Percentiles rank a stretch among this genome's conserved stretches.
phyloP scores from a whole-genome alignment of 1,140 invertebrate genomes.

The Aphaenogaster ashmeadi region DNA sequence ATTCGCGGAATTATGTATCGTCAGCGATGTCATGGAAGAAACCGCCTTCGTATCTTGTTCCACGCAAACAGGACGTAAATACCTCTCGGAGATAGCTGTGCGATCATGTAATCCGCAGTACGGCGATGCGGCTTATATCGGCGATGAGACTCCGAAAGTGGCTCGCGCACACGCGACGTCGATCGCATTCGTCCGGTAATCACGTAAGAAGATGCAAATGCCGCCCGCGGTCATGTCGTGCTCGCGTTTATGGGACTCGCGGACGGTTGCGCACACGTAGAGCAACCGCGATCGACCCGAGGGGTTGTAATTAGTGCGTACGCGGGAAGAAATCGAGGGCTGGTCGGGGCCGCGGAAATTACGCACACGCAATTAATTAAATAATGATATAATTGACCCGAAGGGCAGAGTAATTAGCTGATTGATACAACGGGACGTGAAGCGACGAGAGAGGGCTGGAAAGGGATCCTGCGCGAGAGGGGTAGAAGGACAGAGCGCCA shows the following conservation, averaged over 20 bases:
- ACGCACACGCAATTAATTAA: constrained; percentile 77
- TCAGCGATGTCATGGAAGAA: constrained; percentile 23
- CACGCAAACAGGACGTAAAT: constrained; percentile 54
- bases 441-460: neutral
- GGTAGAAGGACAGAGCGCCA: neutral
- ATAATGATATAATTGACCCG: constrained; percentile 80
- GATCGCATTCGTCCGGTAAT: constrained; percentile 31
- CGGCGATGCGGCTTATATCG: constrained; percentile 13
- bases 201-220: constrained; percentile 39
- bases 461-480: neutral
- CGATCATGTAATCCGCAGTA: constrained; percentile 11
- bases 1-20: constrained; percentile 33
- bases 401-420: constrained; percentile 77
- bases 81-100: neutral
- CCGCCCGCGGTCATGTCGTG: constrained; percentile 8
- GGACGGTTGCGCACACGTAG: neutral
- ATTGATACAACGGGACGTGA: constrained; percentile 73
- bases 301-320: constrained; percentile 67
- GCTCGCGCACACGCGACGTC: constrained; percentile 42
- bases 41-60: constrained; percentile 21
- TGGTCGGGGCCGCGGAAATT: constrained; percentile 50
- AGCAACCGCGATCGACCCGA: constrained; percentile 47
- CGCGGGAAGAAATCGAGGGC: constrained; percentile 59
- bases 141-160: constrained; percentile 35
- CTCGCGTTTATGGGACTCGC: constrained; percentile 23